phyloP scores from a whole-genome alignment of 2,888 invertebrate genomes.

The Sesia apiformis region DNA sequence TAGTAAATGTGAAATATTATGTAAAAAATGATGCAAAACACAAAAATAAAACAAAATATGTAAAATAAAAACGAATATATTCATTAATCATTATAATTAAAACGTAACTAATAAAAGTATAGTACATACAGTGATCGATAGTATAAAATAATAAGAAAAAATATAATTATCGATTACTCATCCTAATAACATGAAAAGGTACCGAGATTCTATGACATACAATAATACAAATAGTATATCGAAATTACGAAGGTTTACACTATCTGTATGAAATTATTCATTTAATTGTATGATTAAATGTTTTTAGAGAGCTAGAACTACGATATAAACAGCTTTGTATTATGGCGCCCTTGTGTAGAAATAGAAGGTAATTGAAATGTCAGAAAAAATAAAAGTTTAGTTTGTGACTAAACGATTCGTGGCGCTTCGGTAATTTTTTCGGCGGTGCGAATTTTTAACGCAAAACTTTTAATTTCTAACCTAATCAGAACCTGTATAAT shows the following conservation, averaged over 20 bases:
- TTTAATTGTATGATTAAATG: constrained; percentile 10
- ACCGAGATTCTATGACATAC: constrained; percentile 62
- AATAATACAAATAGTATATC: constrained; percentile 21
- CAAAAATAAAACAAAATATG: constrained; percentile 66
- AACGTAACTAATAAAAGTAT: constrained; percentile 43
- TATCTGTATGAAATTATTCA: not conserved
- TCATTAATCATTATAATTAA: constrained; percentile 64
- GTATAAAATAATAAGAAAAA: constrained; percentile 14
- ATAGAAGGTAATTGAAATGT: not conserved
- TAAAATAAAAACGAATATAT: constrained; percentile 74
- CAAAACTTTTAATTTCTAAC: constrained; percentile 52
- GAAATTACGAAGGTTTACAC: constrained; percentile 4
- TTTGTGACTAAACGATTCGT: constrained; percentile 41
- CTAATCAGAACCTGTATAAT: constrained; percentile 76
- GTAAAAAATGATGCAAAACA: constrained; percentile 42
- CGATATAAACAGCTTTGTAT: not conserved
- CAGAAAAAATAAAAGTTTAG: constrained; percentile 8
- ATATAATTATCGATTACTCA: not conserved
- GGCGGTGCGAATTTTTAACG: constrained; percentile 52
- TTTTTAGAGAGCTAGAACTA: constrained; percentile 36
- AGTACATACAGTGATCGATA: constrained; percentile 49
- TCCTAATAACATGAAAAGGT: constrained; percentile 36
- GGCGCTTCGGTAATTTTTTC: constrained; percentile 41
- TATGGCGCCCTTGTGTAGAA: not conserved
- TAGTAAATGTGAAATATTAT: not conserved